Conservation (phyloP, 2,797 vertebrate genomes). For the Mormyrus hasselquistii region DNA sequence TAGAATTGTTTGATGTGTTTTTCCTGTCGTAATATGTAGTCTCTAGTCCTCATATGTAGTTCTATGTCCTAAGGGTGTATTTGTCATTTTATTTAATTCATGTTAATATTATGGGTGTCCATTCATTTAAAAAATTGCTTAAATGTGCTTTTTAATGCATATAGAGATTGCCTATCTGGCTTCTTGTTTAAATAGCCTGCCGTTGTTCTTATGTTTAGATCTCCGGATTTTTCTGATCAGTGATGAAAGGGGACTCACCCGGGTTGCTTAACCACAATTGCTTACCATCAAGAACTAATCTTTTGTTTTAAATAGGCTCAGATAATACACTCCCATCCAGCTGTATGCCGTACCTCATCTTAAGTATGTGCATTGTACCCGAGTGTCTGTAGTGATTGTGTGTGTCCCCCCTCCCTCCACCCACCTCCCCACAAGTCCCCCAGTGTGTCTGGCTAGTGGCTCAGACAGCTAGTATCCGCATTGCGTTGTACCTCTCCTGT, state of each 20-base stretch:
- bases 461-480: slow-evolving; percentile 69
- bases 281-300: neutral
- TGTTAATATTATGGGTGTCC: too few species aligned
- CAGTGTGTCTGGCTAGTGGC: slow-evolving; percentile 58
- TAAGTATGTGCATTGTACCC: neutral
- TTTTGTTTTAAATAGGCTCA: neutral
- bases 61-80: neutral
- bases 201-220: neutral
- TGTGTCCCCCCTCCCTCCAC: neutral
- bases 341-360: too few species aligned
- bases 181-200: neutral
- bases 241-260: neutral
- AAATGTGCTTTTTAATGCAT: neutral
- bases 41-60: neutral
- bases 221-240: neutral
- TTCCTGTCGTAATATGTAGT: neutral
- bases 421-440: slow-evolving; percentile 31
- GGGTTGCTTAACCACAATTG: neutral
- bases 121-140: neutral
- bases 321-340: neutral
- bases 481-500: slow-evolving; percentile 60
- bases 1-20: neutral
- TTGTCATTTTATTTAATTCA: neutral
- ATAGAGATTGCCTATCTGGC: neutral
- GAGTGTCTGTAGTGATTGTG: neutral